Base-by-base conservation (phyloP, 2,113 vertebrate genomes). In the Atherinomorus stipes region DNA sequence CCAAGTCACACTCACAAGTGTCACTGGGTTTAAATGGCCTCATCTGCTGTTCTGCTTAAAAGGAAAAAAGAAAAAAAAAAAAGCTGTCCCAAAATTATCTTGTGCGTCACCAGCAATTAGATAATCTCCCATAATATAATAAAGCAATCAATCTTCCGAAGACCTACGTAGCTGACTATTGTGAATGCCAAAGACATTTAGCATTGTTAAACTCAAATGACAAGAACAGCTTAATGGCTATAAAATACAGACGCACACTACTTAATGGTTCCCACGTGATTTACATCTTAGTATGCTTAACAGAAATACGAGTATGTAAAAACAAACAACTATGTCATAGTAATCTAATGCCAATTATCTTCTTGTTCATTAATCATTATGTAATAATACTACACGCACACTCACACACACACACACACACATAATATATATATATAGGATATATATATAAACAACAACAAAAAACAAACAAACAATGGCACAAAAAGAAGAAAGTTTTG, bases 81-180 rank as follows among this genome's bases (percentile, higher is more conserved):
- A 79, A 76, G 31, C 8, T 1, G 40, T 34, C 11, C 54, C 74
- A 58, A 74, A 84, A 68, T 80, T 58, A 68, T 34, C n/a, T 37
- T 4, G 64, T 64, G 62, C 51, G 64, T 76, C 40, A 76, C 40
- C 19, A 34, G 26, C 50, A 71, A 74, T 80, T 53, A 64, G 25
- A 64, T 66, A 58, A 74, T 63, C 59, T 71, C 34, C 34, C 47
- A 50, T 85, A 57, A 84, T 40, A 40, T 62, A 69, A 69, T 76
- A 56, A 78, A 78, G 47, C 50, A 60, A 76, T 78, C 60, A 76
- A 67, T 45, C 31, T 71, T 38, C 34, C 31, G 49, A 15, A 65
- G 59, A 74, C 23, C 28, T 15, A 26, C 34, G 54, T 26, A 19
- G 76, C 25, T 52, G 21, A 52, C 60, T 56, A 15, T n/a, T 25